Base-by-base conservation (phyloP, 1,140 invertebrate species). In the Conopomorpha cramerella region DNA sequence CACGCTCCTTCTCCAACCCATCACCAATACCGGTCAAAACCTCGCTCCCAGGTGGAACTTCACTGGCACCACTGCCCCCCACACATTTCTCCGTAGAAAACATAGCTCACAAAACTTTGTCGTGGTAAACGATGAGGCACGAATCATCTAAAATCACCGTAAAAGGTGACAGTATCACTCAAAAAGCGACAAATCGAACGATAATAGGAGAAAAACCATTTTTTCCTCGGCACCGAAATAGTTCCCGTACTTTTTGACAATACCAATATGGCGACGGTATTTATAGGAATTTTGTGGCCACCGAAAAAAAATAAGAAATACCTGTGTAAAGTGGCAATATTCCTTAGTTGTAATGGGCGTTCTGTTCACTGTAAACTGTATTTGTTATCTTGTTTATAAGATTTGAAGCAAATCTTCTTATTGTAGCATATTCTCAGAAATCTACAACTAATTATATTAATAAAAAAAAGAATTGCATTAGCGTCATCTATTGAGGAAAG, bases 231-330 rank as follows among this genome's bases (percentile, higher is more conserved):
- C 52, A 62, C 56, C 55, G 56, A 62, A 60, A 47, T 51, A 58
- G 4, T 4, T 57, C 50, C 46, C 53, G 61, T 61, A 65, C 45
- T 63, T 66, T 73, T 73, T 73, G 68, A 73, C 66, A 73, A 73
- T 73, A 67, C 68, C 66, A 73, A 73, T 73, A 73, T 73, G 68
- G 68, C 68, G 68, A 66, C 68, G 66, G 43, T 68, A 73, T 68
- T 73, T 73, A 70, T 73, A 73, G 65, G 55, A 49, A 66, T 68
- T 50, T 68, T 68, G 50, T 70, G 61, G 64, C 58, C 59, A 66
- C 65, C 48, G 19, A 6, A 23, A 4, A 23, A 23, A 23, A 23
- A n/a, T n/a, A n/a, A n/a, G n/a, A n/a, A n/a, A n/a, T n/a, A n/a
- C n/a, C n/a, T n/a, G n/a, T n/a, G n/a, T n/a, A n/a, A n/a, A n/a